Percentiles rank a stretch among this genome's conserved stretches.
These are phyloP conservation scores for Cichlasoma orientale DNA, from an alignment of 2,797 vertebrate species.

Conservation along the genomic window DNA sequence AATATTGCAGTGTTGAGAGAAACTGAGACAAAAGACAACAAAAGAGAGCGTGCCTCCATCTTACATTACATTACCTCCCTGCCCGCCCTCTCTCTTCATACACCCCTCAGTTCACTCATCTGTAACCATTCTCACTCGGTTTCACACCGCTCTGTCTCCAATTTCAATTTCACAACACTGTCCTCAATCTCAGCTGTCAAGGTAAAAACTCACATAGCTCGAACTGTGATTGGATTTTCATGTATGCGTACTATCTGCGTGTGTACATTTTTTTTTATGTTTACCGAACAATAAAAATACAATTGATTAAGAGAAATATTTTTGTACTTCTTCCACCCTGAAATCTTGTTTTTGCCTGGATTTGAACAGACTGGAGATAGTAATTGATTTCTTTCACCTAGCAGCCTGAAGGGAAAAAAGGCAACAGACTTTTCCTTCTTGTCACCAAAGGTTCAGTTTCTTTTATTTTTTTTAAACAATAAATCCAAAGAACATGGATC, in stretches of 20 bases:
- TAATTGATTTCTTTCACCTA: slow-evolving; percentile 32
- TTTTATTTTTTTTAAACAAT: neutral
- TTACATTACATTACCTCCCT: neutral
- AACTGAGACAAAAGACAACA: neutral
- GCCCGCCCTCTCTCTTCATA: neutral
- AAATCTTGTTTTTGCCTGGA: neutral
- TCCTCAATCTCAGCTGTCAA: slow-evolving; percentile 40
- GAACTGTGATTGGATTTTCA: slow-evolving; percentile 47
- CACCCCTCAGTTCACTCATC: slow-evolving; percentile 41
- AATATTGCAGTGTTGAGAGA: neutral
- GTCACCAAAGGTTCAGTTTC: neutral
- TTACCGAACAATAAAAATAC: neutral
- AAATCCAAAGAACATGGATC: neutral
- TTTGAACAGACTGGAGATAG: slow-evolving; percentile 13
- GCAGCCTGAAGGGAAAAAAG: neutral
- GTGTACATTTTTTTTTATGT: slow-evolving; percentile 1
- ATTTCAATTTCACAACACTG: slow-evolving; percentile 51
- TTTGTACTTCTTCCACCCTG: slow-evolving; percentile 3
- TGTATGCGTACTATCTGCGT: neutral
- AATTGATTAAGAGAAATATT: slow-evolving; percentile 28
- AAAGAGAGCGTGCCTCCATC: neutral
- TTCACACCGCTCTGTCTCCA: slow-evolving; percentile 40
- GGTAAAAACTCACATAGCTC: slow-evolving; percentile 14
- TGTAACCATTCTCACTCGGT: slow-evolving; percentile 38
- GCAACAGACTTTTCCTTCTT: slow-evolving; percentile 9